These are phyloP conservation scores for Protodeltote pygarga DNA, from an alignment of 2,888 invertebrate species.

Conservation along the genomic window DNA sequence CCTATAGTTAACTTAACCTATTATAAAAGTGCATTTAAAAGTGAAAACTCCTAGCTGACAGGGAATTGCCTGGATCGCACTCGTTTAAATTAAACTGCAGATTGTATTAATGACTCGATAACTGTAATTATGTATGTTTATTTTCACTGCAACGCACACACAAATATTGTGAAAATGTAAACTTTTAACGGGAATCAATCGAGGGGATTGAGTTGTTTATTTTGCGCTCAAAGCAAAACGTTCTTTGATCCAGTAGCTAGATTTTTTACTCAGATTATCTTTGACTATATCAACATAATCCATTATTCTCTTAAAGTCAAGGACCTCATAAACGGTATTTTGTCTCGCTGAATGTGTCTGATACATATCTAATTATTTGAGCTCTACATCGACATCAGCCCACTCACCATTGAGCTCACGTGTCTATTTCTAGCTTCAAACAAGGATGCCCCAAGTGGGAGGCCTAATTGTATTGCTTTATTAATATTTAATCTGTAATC, in stretches of 20 bases:
- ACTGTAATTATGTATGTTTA: slow-evolving; percentile 35
- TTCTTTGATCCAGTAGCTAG: too few species aligned
- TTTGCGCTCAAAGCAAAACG: slow-evolving; percentile 8
- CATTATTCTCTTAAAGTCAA: too few species aligned
- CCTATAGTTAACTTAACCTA: slow-evolving; percentile 1
- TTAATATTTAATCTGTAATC: slow-evolving; percentile 66
- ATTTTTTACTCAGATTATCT: too few species aligned
- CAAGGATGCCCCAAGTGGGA: slow-evolving; percentile 18
- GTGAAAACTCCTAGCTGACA: slow-evolving; percentile 52
- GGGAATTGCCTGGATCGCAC: slow-evolving; percentile 52
- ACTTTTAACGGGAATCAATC: slow-evolving; percentile 39
- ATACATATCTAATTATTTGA: slow-evolving; percentile 19
- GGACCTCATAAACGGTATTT: too few species aligned
- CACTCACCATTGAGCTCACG: slow-evolving; percentile 7
- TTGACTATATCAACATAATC: too few species aligned
- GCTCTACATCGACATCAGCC: slow-evolving; percentile 16
- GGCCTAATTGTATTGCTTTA: slow-evolving; percentile 49
- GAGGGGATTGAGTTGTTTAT: slow-evolving; percentile 27
- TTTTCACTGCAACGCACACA: slow-evolving; percentile 14
- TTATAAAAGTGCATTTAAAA: slow-evolving; percentile 43
- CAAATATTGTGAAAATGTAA: slow-evolving; percentile 34
- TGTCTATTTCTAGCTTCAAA: slow-evolving; percentile 13
- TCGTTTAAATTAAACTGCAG: slow-evolving; percentile 49
- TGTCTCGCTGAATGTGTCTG: neutral
- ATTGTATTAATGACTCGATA: slow-evolving; percentile 49